Conservation (phyloP, 2,797 vertebrate genomes). For the Fratercula arctica region DNA sequence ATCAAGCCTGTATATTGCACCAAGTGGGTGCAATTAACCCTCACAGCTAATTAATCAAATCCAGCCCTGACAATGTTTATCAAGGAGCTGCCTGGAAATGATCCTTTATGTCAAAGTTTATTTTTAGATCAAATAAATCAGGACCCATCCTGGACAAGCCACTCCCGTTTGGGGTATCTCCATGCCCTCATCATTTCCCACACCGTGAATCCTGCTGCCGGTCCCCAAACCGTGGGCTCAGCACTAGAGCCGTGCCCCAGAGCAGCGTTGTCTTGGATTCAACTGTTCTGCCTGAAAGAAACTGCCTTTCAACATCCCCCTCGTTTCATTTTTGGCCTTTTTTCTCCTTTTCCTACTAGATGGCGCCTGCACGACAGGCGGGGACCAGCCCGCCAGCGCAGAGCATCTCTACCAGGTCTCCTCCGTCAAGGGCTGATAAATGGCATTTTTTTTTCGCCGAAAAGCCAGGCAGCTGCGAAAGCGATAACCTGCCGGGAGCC, state of each 20-base stretch:
- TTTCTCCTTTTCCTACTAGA: conserved; percentile 57
- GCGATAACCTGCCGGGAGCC: neutral
- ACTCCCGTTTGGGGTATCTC: neutral
- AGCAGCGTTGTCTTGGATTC: neutral
- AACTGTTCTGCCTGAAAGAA: neutral
- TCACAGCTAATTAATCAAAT: neutral
- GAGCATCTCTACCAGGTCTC: conserved; percentile 30
- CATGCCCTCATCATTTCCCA: neutral
- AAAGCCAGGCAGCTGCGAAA: neutral
- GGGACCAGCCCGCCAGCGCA: neutral
- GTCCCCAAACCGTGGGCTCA: neutral
- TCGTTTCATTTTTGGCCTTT: neutral
- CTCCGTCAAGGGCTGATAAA: neutral
- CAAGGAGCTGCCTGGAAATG: neutral
- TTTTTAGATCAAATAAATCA: neutral
- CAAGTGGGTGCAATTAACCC: neutral
- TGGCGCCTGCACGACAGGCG: conserved; percentile 30
- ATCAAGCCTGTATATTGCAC: neutral
- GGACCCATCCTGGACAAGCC: neutral
- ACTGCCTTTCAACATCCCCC: neutral
- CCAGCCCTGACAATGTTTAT: neutral
- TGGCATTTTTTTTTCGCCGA: conserved; percentile 16
- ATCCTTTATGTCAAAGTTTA: neutral
- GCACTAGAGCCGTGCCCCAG: neutral
- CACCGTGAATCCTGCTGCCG: neutral